Evolutionary conservation across 1,140 invertebrate genomes (phyloP).

Genomic region (Drosophila miranda): DNA sequence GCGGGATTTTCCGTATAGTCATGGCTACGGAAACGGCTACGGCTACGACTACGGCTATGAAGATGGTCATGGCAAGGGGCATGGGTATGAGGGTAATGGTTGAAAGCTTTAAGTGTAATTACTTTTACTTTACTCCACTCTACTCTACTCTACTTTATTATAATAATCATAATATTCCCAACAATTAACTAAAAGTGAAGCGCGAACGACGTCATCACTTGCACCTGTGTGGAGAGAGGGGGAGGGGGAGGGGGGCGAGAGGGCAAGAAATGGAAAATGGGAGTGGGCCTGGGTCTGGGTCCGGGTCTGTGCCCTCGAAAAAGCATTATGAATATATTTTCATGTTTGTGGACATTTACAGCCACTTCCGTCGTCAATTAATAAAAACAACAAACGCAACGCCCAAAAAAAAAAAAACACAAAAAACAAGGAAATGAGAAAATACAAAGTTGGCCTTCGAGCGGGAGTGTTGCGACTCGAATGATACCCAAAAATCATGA

Average conservation of each 20-base stretch:
- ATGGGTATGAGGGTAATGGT: not conserved
- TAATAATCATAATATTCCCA: slow-evolving; percentile 31
- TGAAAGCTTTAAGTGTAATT: slow-evolving; percentile 50
- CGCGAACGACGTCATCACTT: slow-evolving; percentile 42
- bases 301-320: slow-evolving; percentile 12
- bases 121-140: slow-evolving; percentile 52
- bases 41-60: too few species aligned
- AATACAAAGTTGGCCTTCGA: too few species aligned
- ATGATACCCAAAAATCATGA: not conserved
- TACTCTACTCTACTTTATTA: slow-evolving; percentile 44
- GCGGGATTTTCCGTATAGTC: not conserved
- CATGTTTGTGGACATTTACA: slow-evolving; percentile 80
- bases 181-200: slow-evolving; percentile 53
- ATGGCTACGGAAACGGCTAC: too few species aligned
- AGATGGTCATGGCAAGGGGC: not conserved
- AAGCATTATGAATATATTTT: slow-evolving; percentile 59
- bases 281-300: slow-evolving; percentile 1
- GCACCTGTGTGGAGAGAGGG: not conserved
- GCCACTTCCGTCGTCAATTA: slow-evolving; percentile 74
- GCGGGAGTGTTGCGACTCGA: too few species aligned
- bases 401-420: slow-evolving; percentile 31
- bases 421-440: too few species aligned
- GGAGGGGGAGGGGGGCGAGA: not conserved
- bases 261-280: not conserved
- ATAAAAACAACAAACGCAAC: slow-evolving; percentile 54